Percentiles rank a stretch among this genome's conserved stretches.
phyloP scores from a whole-genome alignment of 1,140 invertebrate species.

The honey bee (Apis mellifera) region Amel_HAv3.1 CM009937.2:7218501-7219000 shows the following conservation, averaged over 20 bases:
- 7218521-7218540: slow-evolving; percentile 51
- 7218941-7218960: too few relatives aligned
- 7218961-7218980: too few relatives aligned
- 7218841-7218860: too few relatives aligned
- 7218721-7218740: neutral
- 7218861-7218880: too few relatives aligned
- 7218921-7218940: too few relatives aligned
- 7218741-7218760: neutral
- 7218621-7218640: slow-evolving; percentile 24
- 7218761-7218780: too few relatives aligned
- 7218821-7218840: too few relatives aligned
- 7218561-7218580: neutral
- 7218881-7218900: too few relatives aligned
- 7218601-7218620: slow-evolving; percentile 56
- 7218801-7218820: too few relatives aligned
- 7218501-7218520: slow-evolving; percentile 60
- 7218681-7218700: neutral
- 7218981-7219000: too few relatives aligned
- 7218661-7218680: neutral
- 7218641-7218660: neutral
- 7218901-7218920: too few relatives aligned
- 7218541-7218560: neutral
- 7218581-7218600: slow-evolving; percentile 19
- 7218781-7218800: too few relatives aligned
- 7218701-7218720: neutral